Base-by-base conservation (phyloP, 2,797 vertebrate species). In the Psittacula echo region DNA sequence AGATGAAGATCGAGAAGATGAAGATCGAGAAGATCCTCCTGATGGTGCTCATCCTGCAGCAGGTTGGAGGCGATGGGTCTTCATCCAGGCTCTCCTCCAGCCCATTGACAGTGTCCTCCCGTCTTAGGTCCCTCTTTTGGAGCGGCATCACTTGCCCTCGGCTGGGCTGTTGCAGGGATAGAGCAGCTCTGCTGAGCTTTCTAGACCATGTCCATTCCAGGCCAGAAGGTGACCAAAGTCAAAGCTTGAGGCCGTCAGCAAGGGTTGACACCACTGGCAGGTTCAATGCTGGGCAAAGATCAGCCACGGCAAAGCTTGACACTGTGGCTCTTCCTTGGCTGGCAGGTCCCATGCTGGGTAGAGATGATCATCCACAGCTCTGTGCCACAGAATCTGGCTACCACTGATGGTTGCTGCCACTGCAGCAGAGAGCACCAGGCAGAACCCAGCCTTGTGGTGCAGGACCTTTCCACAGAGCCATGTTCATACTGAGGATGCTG, bases 231-330 rank as follows among this genome's bases (percentile, higher is more conserved):
- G 53, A 70, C 32, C 0, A 0, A 0, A 3, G 44, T 51, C 72
- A 79, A 41, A 56, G 44, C 48, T 7, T 50, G 56, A 48, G 37
- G 29, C 32, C 0, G 0, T 24, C 32, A 5, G 7, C 22, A 34
- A 62, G 18, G 22, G 23, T 0, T 72, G 41, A 78, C 2, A 2
- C 13, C 0, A 0, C 60, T 62, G 27, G n/a, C 29, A 2, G 1
- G 53, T 37, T 67, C 21, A 61, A 29, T 0, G 0, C 41, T 39
- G 41, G 47, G 30, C 47, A 54, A 1, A 2, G 51, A 67, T 32
- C 61, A 70, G 37, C 51, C 39, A 41, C 0, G 18, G 32, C n/a
- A 65, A 56, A 42, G 27, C 5, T n/a, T 72, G 72, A 42, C 2
- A 13, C 13, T 0, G 0, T 29, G 30, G 39, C 47, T 20, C 9